Evolutionary conservation across 1,140 invertebrate species (phyloP), one percentile per base, ranked within the genome.

Genomic region (Papilio polyxenes): DNA sequence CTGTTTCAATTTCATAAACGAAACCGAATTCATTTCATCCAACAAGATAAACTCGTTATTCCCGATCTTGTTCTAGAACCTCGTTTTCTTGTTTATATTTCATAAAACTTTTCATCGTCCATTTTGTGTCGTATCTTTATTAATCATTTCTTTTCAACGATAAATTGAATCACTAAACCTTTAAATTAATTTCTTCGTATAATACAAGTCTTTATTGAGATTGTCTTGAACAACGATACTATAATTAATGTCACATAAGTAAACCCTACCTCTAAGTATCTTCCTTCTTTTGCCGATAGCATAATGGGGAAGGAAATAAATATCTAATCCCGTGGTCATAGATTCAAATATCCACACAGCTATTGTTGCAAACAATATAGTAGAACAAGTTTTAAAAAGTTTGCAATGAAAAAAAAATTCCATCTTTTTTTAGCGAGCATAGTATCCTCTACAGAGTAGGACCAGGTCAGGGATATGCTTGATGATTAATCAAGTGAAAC

Each of bases 61-160:
- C 31, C 51, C 56, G 53, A 40, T 44, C 53, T 62, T 44, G 53
- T 59, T 62, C 76, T 44, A 10, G 23, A 79, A 40, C 8, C 31
- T 15, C 31, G 76, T 62, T 59, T 62, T 79, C 53, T 31, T 62
- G 37, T 79, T 79, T 79, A 79, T 40, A 53, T 23, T 79, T 62
- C 51, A 48, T 79, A 62, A 79, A 79, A 79, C 76, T 79, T 79
- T 79, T 59, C 75, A 79, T 79, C 23, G 31, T 59, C 76, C 76
- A 40, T 79, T 79, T 79, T 79, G 20, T 40, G 76, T 79, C 56
- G 56, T 79, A 13, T 79, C 53, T 79, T 79, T 59, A 79, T 79
- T 79, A 79, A 79, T 79, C 53, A 62, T 17, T 59, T n/a, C 51
- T 78, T 78, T 78, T 59, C 51, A 78, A 59, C 51, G 76, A 78